These are phyloP conservation scores for Zosterops japonicus DNA, from an alignment of 2,113 vertebrate genomes.

Conservation along the genomic window DNA sequence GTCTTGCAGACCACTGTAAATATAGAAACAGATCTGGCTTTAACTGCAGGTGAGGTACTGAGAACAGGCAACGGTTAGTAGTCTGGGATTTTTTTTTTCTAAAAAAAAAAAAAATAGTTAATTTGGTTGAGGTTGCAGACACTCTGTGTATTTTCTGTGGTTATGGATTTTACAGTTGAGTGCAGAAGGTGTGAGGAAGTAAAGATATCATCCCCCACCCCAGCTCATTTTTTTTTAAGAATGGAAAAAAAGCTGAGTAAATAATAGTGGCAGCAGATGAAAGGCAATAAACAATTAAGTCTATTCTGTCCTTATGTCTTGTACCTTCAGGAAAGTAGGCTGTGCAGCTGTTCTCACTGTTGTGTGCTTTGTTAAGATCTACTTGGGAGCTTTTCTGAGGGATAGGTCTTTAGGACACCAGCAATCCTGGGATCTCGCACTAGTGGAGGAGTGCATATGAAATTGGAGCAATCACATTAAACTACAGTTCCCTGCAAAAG, in stretches of 20 bases:
- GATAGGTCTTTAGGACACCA: not conserved
- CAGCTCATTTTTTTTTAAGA: not conserved
- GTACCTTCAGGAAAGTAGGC: not conserved
- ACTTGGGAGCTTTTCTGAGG: not conserved
- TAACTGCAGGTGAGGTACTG: not conserved
- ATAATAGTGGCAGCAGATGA: not conserved
- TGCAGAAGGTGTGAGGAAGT: not conserved
- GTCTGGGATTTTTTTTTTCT: not conserved
- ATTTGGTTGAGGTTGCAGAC: not conserved
- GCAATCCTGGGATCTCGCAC: not conserved
- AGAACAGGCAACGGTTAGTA: not conserved
- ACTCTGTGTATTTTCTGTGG: not conserved
- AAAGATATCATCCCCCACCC: not conserved
- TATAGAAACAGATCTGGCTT: not conserved
- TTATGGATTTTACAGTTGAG: not conserved
- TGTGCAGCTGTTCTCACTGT: not conserved
- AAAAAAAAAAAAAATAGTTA: not conserved
- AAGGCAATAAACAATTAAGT: not conserved
- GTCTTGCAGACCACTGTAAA: not conserved
- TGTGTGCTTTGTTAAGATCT: not conserved
- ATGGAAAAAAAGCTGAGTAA: not conserved
- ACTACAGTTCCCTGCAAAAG: not conserved
- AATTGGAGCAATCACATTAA: not conserved
- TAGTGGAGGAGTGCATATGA: not conserved
- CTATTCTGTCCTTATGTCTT: not conserved